A percentile compares a stretch with the other conserved stretches of the same genome.
These are phyloP conservation scores for Coregonus ussuriensis DNA, from an alignment of 2,797 vertebrate species.

Conservation along the genomic window DNA sequence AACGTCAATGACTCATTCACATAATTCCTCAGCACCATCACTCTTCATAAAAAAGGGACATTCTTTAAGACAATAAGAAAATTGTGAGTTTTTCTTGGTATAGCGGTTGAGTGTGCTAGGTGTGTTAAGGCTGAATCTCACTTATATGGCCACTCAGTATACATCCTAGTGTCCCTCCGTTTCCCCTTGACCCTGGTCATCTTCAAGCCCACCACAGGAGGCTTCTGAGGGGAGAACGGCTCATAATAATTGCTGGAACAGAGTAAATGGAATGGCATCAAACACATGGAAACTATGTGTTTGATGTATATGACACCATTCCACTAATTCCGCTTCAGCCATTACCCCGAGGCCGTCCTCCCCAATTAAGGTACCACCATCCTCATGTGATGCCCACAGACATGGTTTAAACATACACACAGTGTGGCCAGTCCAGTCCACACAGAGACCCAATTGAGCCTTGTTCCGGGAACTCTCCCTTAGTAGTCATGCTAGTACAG, in stretches of 20 bases:
- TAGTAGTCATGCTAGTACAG: conserved; percentile 13
- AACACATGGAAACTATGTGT: no score
- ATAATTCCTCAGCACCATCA: background rate
- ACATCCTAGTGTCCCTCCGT: background rate
- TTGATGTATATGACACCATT: no score
- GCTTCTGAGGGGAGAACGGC: no score
- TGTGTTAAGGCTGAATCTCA: background rate
- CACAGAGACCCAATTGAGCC: background rate
- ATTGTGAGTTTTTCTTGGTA: background rate
- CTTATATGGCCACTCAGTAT: background rate
- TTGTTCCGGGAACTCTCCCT: background rate
- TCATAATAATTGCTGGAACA: no score
- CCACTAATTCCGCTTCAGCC: no score
- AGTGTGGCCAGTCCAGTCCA: conserved; percentile 2
- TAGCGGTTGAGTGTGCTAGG: background rate
- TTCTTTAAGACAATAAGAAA: background rate
- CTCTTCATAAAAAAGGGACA: background rate
- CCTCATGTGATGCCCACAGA: background rate
- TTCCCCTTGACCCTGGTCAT: no score
- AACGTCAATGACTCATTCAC: conserved; percentile 13
- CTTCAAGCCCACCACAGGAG: no score
- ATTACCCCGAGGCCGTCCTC: no score
- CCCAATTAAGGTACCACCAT: no score
- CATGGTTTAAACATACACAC: background rate
- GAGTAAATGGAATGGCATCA: no score